Conservation (phyloP, 1,140 invertebrate genomes). For the Geopemphigus sp. region DNA sequence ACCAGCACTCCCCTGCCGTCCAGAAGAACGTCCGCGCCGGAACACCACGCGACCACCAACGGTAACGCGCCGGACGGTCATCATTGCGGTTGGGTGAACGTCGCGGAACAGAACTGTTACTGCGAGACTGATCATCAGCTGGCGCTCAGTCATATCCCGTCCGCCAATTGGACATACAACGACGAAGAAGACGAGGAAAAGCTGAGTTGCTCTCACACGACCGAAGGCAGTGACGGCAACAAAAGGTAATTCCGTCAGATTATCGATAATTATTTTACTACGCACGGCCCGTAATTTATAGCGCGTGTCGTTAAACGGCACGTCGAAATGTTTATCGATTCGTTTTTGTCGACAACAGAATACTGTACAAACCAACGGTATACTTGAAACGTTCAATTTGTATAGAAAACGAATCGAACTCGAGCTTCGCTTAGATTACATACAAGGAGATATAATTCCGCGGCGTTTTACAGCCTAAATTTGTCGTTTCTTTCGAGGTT, state of each 20-base stretch:
- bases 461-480: not conserved
- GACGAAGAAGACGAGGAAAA: constrained; percentile 55
- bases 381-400: not conserved
- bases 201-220: constrained; percentile 55
- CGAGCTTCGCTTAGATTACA: too few species aligned
- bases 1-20: constrained; percentile 51
- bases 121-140: constrained; percentile 52
- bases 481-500: too few species aligned
- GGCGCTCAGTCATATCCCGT: constrained; percentile 43
- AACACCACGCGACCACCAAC: constrained; percentile 22
- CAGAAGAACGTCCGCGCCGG: constrained; percentile 50
- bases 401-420: not conserved
- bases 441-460: not conserved
- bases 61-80: constrained; percentile 16
- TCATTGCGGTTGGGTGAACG: constrained; percentile 10
- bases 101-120: constrained; percentile 54
- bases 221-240: constrained; percentile 58
- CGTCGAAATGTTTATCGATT: too few species aligned
- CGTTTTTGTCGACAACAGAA: too few species aligned
- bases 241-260: constrained; percentile 60
- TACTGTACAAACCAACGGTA: too few species aligned
- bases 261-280: too few species aligned
- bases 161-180: constrained; percentile 51
- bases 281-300: too few species aligned
- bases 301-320: too few species aligned